Percentiles rank a stretch among this genome's conserved stretches.
Conservation (phyloP, 30 jellyfish, hydroid and myxozoan species). For the Turritopsis rubra region DNA sequence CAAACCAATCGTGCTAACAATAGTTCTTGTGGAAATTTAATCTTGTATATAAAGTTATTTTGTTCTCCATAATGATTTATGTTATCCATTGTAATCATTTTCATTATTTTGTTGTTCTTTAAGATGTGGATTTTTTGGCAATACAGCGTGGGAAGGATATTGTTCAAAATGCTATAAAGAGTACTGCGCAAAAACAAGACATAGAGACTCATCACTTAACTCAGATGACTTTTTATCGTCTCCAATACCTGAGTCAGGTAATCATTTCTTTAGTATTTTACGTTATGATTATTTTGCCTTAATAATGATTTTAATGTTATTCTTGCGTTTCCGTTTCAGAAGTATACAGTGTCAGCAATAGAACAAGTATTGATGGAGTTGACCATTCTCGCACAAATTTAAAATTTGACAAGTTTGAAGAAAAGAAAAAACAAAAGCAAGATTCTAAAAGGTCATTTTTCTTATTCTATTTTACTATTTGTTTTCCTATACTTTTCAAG, state of each 20-base stretch:
- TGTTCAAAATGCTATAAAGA: constrained; percentile 94
- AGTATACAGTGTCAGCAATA: not conserved
- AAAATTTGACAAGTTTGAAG: constrained; percentile 86
- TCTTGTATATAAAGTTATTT: too few species aligned
- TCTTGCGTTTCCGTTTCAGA: not conserved
- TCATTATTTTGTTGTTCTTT: not conserved
- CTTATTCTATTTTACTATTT: not conserved
- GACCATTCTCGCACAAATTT: constrained; percentile 13
- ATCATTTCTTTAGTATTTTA: not conserved
- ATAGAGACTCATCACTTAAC: constrained; percentile 57
- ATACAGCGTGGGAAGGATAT: constrained; percentile 97
- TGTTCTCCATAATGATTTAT: too few species aligned
- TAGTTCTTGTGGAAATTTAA: too few species aligned
- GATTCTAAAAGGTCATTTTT: constrained; percentile 71
- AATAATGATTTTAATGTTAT: not conserved
- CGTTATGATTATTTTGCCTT: too few species aligned
- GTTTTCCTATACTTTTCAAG: not conserved
- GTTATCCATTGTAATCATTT: not conserved
- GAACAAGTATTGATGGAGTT: not conserved
- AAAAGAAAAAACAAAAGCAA: constrained; percentile 85
- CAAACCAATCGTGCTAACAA: too few species aligned
- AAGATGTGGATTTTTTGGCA: constrained; percentile 95
- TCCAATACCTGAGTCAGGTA: constrained; percentile 65
- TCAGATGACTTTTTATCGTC: constrained; percentile 69
- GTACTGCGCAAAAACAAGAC: constrained; percentile 1